Base-by-base conservation (phyloP, 1,140 invertebrate genomes). In the Lanistes nyassanus region DNA sequence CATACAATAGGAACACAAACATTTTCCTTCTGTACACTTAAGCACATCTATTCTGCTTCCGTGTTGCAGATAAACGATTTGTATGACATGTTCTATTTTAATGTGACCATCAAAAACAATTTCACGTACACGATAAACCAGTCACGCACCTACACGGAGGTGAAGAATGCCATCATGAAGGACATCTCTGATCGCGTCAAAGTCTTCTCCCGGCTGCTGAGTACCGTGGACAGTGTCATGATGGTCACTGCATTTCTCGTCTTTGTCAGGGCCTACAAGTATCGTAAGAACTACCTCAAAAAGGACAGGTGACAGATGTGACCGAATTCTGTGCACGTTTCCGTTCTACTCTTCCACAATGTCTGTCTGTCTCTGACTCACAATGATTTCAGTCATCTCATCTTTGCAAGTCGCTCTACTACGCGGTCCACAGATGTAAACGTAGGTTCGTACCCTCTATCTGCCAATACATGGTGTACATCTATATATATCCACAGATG, bases 271-370 rank as follows among this genome's bases (percentile, higher is more conserved):
- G 84, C 86, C 21, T 13, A 83, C 13, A 36, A 81, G 73, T 97
- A 96, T 83, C 92, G 94, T 62, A 88, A 92, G 60, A 93, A 93
- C 83, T 96, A 93, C 88, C 83, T 95, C 78, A 92, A 91, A 0
- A 92, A 90, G 79, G 92, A 93, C n/a, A 89, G 91, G 21, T 96
- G 92, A 81, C 96, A 96, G 3, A 31, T n/a, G 16, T 5, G 11
- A n/a, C 13, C 34, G 39, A 36, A 9, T n/a, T 2, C 31, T 0
- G 13, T 16, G 23, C 53, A 21, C 34, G 51, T 23, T 34, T 58
- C 16, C 36, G 26, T 58, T 29, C n/a, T n/a, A 36, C n/a, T n/a
- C n/a, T 47, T 6, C 19, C 42, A 47, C n/a, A n/a, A 2, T 53
- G 68, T 56, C 26, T 3, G 64, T 66, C 11, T 66, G 64, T 66